Evolutionary conservation across 2,888 invertebrate species (phyloP).

Genomic region (Eurytoma adleriae): DNA sequence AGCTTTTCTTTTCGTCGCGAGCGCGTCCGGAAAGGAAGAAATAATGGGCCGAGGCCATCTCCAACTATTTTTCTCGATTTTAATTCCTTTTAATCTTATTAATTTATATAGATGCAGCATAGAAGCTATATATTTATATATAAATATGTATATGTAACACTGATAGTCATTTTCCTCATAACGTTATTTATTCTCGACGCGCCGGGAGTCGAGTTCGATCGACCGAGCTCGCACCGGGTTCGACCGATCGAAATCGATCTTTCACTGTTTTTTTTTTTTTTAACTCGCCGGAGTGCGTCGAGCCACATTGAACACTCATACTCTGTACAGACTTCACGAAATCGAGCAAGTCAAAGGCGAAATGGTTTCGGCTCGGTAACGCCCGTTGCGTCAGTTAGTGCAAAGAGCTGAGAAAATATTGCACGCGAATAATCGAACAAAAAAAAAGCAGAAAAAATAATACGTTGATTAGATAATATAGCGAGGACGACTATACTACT

Average conservation of each 20-base stretch:
- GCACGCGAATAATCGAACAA: conserved; percentile 61
- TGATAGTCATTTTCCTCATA: conserved; percentile 44
- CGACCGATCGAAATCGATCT: not conserved
- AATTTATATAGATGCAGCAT: conserved; percentile 38
- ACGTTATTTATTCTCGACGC: conserved; percentile 39
- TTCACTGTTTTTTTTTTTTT: conserved; percentile 19
- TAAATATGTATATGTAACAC: conserved; percentile 30
- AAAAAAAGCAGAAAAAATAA: conserved; percentile 35
- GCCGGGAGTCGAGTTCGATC: not conserved
- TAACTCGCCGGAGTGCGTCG: no score
- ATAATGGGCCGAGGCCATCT: conserved; percentile 13
- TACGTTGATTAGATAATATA: conserved; percentile 15
- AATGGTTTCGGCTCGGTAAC: conserved; percentile 18
- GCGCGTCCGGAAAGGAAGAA: not conserved
- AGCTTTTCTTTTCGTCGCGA: conserved; percentile 26
- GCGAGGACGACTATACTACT: not conserved
- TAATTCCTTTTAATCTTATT: conserved; percentile 17
- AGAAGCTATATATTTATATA: conserved; percentile 38
- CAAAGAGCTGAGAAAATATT: conserved; percentile 32
- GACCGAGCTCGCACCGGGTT: not conserved
- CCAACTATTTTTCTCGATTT: conserved; percentile 47
- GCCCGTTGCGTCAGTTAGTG: not conserved
- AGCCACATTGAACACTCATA: conserved; percentile 15
- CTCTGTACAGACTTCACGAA: conserved; percentile 41
- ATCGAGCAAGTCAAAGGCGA: conserved; percentile 45